Base-by-base conservation (phyloP, 2,888 invertebrate species). In the Habrosyne pyritoides region DNA sequence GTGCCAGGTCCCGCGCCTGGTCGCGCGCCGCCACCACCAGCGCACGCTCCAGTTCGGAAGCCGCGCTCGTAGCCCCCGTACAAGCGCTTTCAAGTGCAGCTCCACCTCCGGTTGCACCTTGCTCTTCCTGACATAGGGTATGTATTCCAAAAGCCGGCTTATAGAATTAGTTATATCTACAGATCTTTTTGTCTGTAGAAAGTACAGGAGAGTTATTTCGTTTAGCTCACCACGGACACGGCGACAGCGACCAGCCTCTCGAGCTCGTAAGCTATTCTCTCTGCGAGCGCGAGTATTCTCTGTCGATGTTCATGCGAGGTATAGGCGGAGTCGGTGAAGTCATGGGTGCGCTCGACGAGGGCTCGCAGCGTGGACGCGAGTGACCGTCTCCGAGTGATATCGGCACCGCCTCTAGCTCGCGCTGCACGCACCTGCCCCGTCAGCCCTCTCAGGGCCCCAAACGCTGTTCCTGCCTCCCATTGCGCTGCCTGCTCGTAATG, bases 251-350 rank as follows among this genome's bases (percentile, higher is more conserved):
- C 94, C 59, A 99, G 95, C 84, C 97, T 96, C 85, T 98, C 97
- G 75, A 99, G 94, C 92, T 99, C 98, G 78, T 97, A 95, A 79
- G 97, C 97, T 79, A 98, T 96, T 77, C 97, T 95, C 86, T 99
- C 98, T 81, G 98, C 95, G 53, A 95, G 93, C 77, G 98, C 94
- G 60, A 99, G 94, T 81, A 99, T 99, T 83, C 98, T 97, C 91
- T 99, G 98, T 63, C 99, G 95, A 89, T 99, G 98, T 82, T 98
- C 98, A 89, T 99, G 99, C 71, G 97, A 97, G 62, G 99, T 99
- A 91, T 99, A 99, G 65, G 99, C 99, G 67, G 99, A 99, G 93
- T 99, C 99, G 53, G 99, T 99, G 91, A 99, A 99, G 93, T 99
- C 99, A 93, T 98, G 97, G 62, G 98, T 98, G 81, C 98, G 95